phyloP scores from a whole-genome alignment of 2,797 vertebrate species.

The Danio kyathit region DNA sequence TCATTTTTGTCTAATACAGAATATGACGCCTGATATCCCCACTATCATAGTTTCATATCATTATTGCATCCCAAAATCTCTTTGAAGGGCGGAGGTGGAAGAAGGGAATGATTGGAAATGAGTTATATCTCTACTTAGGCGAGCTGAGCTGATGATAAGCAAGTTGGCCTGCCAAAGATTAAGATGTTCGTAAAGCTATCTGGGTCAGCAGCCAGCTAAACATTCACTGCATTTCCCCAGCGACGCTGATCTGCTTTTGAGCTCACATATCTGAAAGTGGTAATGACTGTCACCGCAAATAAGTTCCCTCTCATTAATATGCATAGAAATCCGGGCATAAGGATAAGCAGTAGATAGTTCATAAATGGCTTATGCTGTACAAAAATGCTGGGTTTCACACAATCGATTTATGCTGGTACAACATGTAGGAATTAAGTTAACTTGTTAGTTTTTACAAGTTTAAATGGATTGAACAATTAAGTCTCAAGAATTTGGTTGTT shows the following conservation, averaged over 20 bases:
- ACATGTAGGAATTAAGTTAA: no score
- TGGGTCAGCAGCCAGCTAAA: slow-evolving; percentile 35
- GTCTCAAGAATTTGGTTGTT: no score
- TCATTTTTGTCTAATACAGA: neutral
- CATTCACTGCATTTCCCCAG: slow-evolving; percentile 6
- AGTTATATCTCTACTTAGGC: slow-evolving; percentile 32
- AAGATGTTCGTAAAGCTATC: slow-evolving; percentile 40
- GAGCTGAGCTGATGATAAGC: slow-evolving; percentile 36
- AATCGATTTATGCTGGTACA: no score
- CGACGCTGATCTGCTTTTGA: slow-evolving; percentile 15
- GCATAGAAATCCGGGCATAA: neutral
- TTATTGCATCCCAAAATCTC: neutral
- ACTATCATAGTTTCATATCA: neutral
- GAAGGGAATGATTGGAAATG: neutral
- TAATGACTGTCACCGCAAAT: slow-evolving; percentile 31
- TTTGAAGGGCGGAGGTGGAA: neutral
- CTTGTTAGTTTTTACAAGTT: no score
- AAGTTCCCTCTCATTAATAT: slow-evolving; percentile 27
- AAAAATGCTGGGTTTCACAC: no score
- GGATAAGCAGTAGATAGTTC: neutral
- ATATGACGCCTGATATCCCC: neutral
- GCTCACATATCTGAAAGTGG: slow-evolving; percentile 26
- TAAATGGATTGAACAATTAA: no score
- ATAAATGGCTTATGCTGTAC: neutral
- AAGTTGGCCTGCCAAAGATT: slow-evolving; percentile 44